These are phyloP conservation scores for Asbolus verrucosus DNA, from an alignment of 1,140 invertebrate genomes.

Conservation along the genomic window DNA sequence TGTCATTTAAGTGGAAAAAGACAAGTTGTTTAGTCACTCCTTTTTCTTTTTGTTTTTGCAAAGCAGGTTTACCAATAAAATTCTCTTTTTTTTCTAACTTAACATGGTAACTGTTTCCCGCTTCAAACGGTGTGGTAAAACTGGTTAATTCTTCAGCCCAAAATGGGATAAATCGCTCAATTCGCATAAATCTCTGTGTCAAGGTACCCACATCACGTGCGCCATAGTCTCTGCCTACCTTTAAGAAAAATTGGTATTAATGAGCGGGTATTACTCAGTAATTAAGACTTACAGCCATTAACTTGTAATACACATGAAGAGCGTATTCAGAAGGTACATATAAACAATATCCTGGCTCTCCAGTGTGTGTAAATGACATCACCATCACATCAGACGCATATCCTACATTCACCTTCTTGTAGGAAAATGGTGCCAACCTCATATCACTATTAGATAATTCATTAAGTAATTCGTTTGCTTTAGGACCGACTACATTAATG, in stretches of 20 bases:
- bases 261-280: neutral
- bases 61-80: conserved; percentile 81
- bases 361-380: conserved; percentile 86
- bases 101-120: conserved; percentile 79
- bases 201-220: conserved; percentile 80
- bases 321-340: conserved; percentile 86
- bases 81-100: conserved; percentile 76
- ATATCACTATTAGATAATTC: conserved; percentile 81
- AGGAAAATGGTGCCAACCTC: conserved; percentile 80
- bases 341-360: conserved; percentile 85
- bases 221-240: conserved; percentile 74
- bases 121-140: conserved; percentile 82
- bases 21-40: conserved; percentile 78
- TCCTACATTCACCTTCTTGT: conserved; percentile 80
- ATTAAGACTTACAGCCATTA: conserved; percentile 70
- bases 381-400: conserved; percentile 82
- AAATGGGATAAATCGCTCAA: conserved; percentile 73
- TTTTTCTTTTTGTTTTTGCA: conserved; percentile 76
- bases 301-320: conserved; percentile 81
- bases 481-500: conserved; percentile 86
- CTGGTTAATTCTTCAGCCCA: conserved; percentile 80
- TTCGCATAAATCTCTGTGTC: conserved; percentile 80
- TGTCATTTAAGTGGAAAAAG: conserved; percentile 79
- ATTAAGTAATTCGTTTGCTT: conserved; percentile 77
- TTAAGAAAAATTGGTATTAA: conserved; percentile 43